Evolutionary conservation across 2,888 invertebrate species (phyloP).

Genomic region (Conus canariensis): DNA sequence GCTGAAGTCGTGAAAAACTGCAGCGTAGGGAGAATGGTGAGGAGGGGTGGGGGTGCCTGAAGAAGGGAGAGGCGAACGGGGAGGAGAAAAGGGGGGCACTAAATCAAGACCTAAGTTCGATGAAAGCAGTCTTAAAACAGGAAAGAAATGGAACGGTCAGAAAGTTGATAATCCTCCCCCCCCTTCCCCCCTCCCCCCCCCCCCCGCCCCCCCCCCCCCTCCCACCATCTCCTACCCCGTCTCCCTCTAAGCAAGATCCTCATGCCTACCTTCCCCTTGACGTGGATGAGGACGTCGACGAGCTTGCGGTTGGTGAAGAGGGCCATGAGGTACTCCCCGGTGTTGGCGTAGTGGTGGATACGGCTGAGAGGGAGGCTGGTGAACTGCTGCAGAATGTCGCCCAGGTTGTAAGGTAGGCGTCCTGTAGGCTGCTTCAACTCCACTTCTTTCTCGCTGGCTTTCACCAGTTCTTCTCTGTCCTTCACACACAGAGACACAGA

Average conservation of each 20-base stretch:
- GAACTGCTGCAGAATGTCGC: slow-evolving; percentile 52
- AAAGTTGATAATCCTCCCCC: no score
- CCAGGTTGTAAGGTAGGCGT: slow-evolving; percentile 26
- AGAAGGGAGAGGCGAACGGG: background rate
- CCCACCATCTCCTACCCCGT: no score
- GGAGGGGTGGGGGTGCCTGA: no score
- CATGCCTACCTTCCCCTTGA: slow-evolving; percentile 50
- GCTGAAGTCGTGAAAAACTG: no score
- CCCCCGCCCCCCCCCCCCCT: no score
- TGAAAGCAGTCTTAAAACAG: no score
- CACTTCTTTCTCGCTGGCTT: slow-evolving; percentile 10
- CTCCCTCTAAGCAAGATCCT: no score
- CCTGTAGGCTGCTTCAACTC: background rate
- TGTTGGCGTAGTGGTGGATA: slow-evolving; percentile 58
- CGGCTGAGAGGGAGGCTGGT: slow-evolving; percentile 55
- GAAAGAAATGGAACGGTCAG: no score
- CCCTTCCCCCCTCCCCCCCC: background rate
- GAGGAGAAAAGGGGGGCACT: no score
- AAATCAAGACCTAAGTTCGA: no score
- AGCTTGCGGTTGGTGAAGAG: slow-evolving; percentile 70
- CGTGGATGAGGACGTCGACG: slow-evolving; percentile 64
- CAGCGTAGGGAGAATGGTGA: no score
- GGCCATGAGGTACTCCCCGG: slow-evolving; percentile 60
- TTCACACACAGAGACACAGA: slow-evolving; percentile 14
- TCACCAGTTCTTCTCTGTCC: slow-evolving; percentile 9